Conservation (phyloP, 1,140 invertebrate genomes). For the Myzus persicae region DNA sequence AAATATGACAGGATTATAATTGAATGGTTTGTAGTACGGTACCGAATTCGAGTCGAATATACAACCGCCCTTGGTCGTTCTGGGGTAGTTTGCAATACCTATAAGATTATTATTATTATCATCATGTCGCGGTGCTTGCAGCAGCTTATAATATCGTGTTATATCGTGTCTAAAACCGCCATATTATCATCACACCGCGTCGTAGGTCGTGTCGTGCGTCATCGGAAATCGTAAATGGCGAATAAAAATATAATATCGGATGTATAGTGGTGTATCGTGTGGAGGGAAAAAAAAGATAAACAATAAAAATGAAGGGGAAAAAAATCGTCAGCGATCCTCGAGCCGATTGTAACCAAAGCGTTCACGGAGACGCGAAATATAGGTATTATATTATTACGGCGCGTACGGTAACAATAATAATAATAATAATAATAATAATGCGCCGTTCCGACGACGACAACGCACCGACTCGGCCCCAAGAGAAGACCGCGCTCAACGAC, state of each 20-base stretch:
- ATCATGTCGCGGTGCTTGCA: too few relatives aligned
- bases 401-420: background rate
- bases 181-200: too few relatives aligned
- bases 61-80: too few relatives aligned
- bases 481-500: slow-evolving; percentile 1
- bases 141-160: too few relatives aligned
- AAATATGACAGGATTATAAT: too few relatives aligned
- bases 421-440: background rate
- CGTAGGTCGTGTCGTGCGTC: too few relatives aligned
- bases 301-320: background rate
- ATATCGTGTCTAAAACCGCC: too few relatives aligned
- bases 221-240: background rate
- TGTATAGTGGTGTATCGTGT: background rate
- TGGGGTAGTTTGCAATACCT: too few relatives aligned
- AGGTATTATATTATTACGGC: background rate
- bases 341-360: background rate
- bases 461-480: slow-evolving; percentile 5
- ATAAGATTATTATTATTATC: too few relatives aligned
- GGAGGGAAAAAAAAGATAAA: background rate
- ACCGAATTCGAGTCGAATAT: too few relatives aligned
- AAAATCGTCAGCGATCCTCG: background rate
- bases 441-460: background rate
- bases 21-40: too few relatives aligned
- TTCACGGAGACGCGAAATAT: background rate
- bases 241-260: background rate